Base-by-base conservation (phyloP, 1,140 invertebrate species). In the Caenorhabditis inopinata region DNA sequence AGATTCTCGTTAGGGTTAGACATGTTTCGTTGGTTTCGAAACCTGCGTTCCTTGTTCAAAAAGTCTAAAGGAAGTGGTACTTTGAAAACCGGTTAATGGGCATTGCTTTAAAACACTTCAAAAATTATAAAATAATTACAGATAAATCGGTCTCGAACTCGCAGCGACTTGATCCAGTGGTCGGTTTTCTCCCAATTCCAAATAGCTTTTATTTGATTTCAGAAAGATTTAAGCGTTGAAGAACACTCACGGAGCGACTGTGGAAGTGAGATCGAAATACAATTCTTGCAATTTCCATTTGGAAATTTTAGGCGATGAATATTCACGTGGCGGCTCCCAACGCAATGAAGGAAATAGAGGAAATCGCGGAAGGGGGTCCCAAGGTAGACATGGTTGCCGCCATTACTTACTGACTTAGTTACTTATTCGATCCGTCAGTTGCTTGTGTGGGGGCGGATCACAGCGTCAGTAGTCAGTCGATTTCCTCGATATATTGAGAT, bases 1-100 rank as follows among this genome's bases (percentile, higher is more conserved):
- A 23, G 49, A 27, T 42, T 42, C 14, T 42, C n/a, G n/a, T n/a
- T n/a, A n/a, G n/a, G 23, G 35, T 9, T 68, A 12, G 32, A 16
- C 6, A 68, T 68, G 58, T 38, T 68, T 32, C 29, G 58, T 29
- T 68, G 58, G 58, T 68, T 68, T 68, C 58, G 58, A n/a, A 68
- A 68, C n/a, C 38, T 68, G 16, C 29, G 58, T 38, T 12, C 32
- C 11, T n/a, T 68, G 2, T 68, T 68, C 32, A 38, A 21, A 38
- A 68, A 68, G 27, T 32, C 58, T 16, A n/a, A 18, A 38, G 58
- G 58, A 1, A 6, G 4, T 18, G 58, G 58, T 12, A 9, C 38
- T 1, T n/a, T 68, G 32, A 68, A 68, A 9, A 68, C 4, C n/a
- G 58, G 58, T 68, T 42, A n/a, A n/a, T 42, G 38, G 14, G 14